Evolutionary conservation across 1,140 invertebrate species (phyloP).

Genomic region (Drosophila bipectinata): DNA sequence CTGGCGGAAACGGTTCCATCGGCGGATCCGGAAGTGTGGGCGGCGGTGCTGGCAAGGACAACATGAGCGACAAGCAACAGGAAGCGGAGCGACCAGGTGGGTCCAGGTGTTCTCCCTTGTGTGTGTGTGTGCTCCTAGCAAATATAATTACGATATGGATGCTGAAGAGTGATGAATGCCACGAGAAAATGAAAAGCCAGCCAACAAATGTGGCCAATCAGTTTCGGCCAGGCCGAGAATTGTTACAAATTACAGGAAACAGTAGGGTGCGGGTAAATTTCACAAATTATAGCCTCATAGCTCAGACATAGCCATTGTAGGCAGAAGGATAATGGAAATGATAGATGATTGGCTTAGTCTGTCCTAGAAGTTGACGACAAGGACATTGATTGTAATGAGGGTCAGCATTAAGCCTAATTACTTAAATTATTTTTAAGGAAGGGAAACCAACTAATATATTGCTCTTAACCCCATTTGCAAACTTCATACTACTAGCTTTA

Average conservation of each 20-base stretch:
- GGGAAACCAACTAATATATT: neutral
- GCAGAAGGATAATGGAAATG: slow-evolving; percentile 25
- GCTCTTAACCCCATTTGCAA: neutral
- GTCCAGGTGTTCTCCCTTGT: slow-evolving; percentile 23
- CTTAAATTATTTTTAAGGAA: neutral
- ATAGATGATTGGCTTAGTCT: slow-evolving; percentile 29
- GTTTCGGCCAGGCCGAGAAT: slow-evolving; percentile 27
- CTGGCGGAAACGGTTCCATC: slow-evolving; percentile 19
- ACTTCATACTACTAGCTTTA: neutral
- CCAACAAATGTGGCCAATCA: slow-evolving; percentile 46
- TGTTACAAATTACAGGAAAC: slow-evolving; percentile 49
- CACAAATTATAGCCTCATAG: slow-evolving; percentile 35
- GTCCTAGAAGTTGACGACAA: slow-evolving; percentile 4
- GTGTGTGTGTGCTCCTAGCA: slow-evolving; percentile 7
- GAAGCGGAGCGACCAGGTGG: slow-evolving; percentile 79
- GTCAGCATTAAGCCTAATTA: neutral
- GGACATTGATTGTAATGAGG: slow-evolving; percentile 33
- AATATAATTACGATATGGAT: slow-evolving; percentile 36
- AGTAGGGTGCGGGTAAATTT: slow-evolving; percentile 1
- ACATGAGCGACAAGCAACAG: slow-evolving; percentile 67
- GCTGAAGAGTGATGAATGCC: slow-evolving; percentile 7
- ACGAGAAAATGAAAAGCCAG: slow-evolving; percentile 2
- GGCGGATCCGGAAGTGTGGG: slow-evolving; percentile 35
- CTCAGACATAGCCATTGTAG: slow-evolving; percentile 5
- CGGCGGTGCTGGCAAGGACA: slow-evolving; percentile 58